Evolutionary conservation across 2,113 vertebrate species (phyloP).

Genomic region (Melanostigma gelatinosum): DNA sequence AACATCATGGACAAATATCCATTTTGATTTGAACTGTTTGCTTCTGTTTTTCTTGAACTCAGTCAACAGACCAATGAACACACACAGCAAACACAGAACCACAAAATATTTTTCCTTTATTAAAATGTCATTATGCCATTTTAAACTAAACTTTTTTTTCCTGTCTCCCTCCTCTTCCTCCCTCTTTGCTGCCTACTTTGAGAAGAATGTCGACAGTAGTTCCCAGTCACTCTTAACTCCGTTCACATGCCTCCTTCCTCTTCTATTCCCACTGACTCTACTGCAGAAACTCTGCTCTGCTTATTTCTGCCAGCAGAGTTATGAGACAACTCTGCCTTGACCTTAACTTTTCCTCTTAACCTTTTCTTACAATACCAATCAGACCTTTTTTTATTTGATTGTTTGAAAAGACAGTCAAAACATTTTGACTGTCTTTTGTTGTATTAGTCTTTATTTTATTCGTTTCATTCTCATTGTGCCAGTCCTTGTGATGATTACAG

Average conservation of each 20-base stretch:
- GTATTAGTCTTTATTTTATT: not conserved
- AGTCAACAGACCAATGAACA: constrained; percentile 25
- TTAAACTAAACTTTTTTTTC: not conserved
- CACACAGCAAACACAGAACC: not conserved
- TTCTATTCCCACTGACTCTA: constrained; percentile 18
- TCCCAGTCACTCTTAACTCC: constrained; percentile 21
- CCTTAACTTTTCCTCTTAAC: not conserved
- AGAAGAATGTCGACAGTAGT: constrained; percentile 15
- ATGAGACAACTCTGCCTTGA: not conserved
- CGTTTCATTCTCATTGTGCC: not conserved
- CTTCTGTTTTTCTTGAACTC: constrained; percentile 3
- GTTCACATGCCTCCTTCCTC: constrained; percentile 41
- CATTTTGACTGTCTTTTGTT: not conserved
- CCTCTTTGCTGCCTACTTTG: constrained; percentile 10
- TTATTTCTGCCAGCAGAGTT: not conserved
- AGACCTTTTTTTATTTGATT: not conserved
- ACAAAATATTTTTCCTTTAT: constrained; percentile 9
- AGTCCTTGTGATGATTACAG: not conserved
- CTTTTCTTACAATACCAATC: not conserved
- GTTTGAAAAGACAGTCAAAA: not conserved
- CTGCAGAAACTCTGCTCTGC: not conserved
- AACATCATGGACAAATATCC: not conserved
- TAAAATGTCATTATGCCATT: not conserved
- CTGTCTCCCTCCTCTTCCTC: constrained; percentile 5
- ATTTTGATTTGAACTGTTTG: not conserved